A percentile compares a stretch with the other conserved stretches of the same genome.
phyloP scores from a whole-genome alignment of 2,797 vertebrate species.

The Botia almorhae region DNA sequence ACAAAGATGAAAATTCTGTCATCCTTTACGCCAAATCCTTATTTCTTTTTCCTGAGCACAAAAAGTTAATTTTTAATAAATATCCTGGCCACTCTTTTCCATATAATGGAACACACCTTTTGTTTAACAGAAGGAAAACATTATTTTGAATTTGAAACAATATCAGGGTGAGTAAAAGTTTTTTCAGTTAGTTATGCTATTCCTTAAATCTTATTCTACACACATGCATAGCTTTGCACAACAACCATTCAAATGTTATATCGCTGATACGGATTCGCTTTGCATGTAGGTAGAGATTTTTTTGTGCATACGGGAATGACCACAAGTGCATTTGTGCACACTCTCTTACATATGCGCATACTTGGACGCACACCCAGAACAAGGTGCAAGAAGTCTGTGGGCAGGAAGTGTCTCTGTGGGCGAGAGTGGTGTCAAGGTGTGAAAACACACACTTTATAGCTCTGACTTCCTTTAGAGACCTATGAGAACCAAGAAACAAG shows the following conservation, averaged over 20 bases:
- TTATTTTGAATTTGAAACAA: too few species aligned
- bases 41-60: too few species aligned
- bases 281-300: not conserved
- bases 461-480: constrained; percentile 70
- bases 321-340: constrained; percentile 10
- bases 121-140: too few species aligned
- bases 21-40: too few species aligned
- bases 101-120: too few species aligned
- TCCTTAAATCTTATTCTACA: not conserved
- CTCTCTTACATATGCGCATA: constrained; percentile 24
- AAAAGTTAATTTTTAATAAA: too few species aligned
- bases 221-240: too few species aligned
- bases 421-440: constrained; percentile 57
- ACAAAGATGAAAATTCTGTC: too few species aligned
- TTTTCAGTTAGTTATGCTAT: not conserved
- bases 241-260: not conserved
- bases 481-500: constrained; percentile 55
- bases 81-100: too few species aligned
- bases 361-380: constrained; percentile 34
- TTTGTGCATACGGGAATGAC: constrained; percentile 10
- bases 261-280: not conserved
- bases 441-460: constrained; percentile 74
- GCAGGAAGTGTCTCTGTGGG: constrained; percentile 73
- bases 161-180: not conserved
- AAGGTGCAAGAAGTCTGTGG: constrained; percentile 58